These are phyloP conservation scores for Minunthozetes semirufus DNA, from an alignment of 2,888 invertebrate genomes.

Conservation along the genomic window DNA sequence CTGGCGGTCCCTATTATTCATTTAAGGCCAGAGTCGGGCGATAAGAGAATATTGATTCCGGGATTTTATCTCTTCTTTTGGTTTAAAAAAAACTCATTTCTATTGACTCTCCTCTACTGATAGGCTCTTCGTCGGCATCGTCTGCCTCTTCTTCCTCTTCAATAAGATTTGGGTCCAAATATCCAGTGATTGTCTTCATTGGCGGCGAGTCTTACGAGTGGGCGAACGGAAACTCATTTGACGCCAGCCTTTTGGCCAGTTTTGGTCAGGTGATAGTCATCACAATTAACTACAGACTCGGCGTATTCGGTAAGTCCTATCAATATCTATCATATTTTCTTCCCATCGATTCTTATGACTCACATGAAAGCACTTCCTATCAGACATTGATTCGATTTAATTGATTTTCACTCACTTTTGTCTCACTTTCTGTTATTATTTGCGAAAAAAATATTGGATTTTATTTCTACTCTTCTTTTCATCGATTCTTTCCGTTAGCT, in stretches of 20 bases:
- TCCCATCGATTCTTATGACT: too few relatives aligned
- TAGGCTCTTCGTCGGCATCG: not conserved
- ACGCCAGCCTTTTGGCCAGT: slow-evolving; percentile 86
- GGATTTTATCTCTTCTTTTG: not conserved
- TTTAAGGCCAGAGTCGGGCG: not conserved
- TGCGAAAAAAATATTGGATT: not conserved
- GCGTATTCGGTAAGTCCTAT: slow-evolving; percentile 59
- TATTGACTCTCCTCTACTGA: not conserved
- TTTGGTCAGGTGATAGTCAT: slow-evolving; percentile 70
- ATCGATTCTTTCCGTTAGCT: too few relatives aligned
- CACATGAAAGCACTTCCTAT: not conserved
- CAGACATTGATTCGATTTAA: not conserved
- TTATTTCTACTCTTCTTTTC: not conserved
- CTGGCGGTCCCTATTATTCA: not conserved
- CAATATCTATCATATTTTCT: not conserved
- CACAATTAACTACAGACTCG: slow-evolving; percentile 91
- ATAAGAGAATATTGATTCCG: slow-evolving; percentile 14
- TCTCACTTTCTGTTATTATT: not conserved
- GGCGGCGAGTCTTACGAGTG: slow-evolving; percentile 94
- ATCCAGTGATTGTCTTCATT: slow-evolving; percentile 78
- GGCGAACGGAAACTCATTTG: slow-evolving; percentile 95
- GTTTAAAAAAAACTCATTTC: not conserved
- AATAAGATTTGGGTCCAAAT: slow-evolving; percentile 23
- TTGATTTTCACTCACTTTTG: not conserved
- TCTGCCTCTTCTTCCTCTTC: slow-evolving; percentile 11